Conservation (phyloP, 2,113 vertebrate species). For the Megaceryle maxima region DNA sequence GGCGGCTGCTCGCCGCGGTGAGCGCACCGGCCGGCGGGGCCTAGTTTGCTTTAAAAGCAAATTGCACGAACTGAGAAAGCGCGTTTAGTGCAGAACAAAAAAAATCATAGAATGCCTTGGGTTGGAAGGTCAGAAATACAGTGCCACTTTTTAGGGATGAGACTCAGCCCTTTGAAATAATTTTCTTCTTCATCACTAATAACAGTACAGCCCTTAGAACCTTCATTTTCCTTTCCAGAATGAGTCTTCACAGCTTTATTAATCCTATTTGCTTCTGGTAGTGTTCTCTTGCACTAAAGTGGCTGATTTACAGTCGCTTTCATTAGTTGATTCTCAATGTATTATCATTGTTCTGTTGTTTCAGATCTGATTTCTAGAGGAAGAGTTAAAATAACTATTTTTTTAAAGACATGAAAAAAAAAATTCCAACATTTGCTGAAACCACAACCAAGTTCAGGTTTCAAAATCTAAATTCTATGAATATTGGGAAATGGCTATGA, state of each 20-base stretch:
- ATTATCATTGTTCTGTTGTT: background rate
- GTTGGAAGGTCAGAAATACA: background rate
- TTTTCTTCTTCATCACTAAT: background rate
- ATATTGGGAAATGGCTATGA: background rate
- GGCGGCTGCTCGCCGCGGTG: no score
- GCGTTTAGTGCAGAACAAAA: no score
- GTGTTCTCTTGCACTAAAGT: background rate
- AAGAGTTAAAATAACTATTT: background rate
- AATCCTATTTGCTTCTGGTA: background rate
- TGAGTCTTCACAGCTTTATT: background rate
- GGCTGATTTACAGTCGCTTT: background rate
- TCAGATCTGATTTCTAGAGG: background rate
- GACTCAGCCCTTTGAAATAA: background rate
- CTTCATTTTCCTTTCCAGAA: background rate
- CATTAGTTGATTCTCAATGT: background rate
- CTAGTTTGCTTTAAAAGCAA: no score
- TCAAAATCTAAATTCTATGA: background rate
- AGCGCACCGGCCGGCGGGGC: no score
- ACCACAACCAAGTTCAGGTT: background rate
- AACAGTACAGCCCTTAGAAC: background rate
- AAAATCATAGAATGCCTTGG: no score
- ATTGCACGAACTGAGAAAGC: no score
- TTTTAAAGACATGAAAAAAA: background rate
- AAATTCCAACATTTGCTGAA: background rate
- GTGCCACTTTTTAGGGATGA: background rate